Evolutionary conservation across 2,888 invertebrate genomes (phyloP).

Genomic region (Therioaphis trifolii): DNA sequence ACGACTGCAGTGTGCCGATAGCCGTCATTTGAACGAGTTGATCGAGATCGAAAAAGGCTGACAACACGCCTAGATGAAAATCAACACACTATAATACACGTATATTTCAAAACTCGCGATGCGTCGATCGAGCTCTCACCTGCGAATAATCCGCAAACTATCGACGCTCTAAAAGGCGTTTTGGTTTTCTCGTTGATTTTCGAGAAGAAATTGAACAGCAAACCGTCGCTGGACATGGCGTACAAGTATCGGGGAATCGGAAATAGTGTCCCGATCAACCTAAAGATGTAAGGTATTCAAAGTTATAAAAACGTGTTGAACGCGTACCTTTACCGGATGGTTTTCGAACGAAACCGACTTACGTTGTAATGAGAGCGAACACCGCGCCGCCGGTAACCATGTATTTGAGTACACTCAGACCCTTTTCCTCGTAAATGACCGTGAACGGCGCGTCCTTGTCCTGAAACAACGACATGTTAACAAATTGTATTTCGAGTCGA

Average conservation of each 20-base stretch:
- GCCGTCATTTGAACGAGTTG: conserved; percentile 97
- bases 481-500: background rate
- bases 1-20: conserved; percentile 89
- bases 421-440: conserved; percentile 81
- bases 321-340: background rate
- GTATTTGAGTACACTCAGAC: conserved; percentile 84
- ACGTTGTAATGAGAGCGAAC: conserved; percentile 86
- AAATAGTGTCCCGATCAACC: conserved; percentile 87
- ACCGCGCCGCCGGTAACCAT: conserved; percentile 92
- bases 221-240: conserved; percentile 90
- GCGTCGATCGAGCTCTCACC: conserved; percentile 70
- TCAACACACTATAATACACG: too few species aligned
- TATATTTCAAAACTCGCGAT: too few species aligned
- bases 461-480: conserved; percentile 69
- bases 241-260: conserved; percentile 88
- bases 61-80: conserved; percentile 78
- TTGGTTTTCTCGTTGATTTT: conserved; percentile 79
- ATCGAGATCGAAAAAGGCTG: conserved; percentile 85
- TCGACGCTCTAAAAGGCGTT: conserved; percentile 83
- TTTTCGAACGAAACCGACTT: background rate
- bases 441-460: conserved; percentile 88
- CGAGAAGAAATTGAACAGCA: conserved; percentile 81
- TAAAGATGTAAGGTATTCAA: conserved; percentile 68
- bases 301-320: background rate
- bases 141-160: conserved; percentile 81